Evolutionary conservation across 1,140 invertebrate species (phyloP).

Genomic region (Bombus pyrosoma): DNA sequence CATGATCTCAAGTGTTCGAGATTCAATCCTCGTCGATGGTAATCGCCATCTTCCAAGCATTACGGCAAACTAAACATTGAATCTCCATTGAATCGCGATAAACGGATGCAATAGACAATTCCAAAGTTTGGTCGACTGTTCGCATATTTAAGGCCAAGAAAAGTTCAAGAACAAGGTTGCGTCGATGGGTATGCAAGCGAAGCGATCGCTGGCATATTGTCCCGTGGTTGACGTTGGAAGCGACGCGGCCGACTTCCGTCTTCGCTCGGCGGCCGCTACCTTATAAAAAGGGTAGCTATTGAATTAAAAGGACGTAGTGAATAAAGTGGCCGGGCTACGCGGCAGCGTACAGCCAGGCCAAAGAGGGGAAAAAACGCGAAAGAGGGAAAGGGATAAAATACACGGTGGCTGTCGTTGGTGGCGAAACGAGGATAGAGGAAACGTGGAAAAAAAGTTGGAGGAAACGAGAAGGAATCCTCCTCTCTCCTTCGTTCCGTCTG

Average conservation of each 20-base stretch:
- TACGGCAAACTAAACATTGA: not conserved
- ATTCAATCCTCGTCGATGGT: not conserved
- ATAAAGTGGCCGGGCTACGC: slow-evolving; percentile 54
- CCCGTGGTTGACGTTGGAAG: slow-evolving; percentile 31
- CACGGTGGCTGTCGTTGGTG: not conserved
- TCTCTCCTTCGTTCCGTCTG: slow-evolving; percentile 59
- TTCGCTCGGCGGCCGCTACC: slow-evolving; percentile 42
- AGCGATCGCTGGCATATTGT: slow-evolving; percentile 29
- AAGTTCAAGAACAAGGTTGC: not conserved
- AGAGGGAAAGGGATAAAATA: slow-evolving; percentile 2
- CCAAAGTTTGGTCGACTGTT: not conserved
- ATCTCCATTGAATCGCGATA: not conserved
- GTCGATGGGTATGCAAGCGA: slow-evolving; percentile 5
- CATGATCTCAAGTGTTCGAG: not conserved
- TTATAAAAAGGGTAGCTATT: slow-evolving; percentile 76
- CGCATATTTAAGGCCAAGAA: not conserved
- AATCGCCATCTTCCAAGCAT: not conserved
- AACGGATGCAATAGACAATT: not conserved
- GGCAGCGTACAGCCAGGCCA: not conserved
- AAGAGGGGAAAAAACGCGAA: slow-evolving; percentile 13
- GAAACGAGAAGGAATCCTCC: slow-evolving; percentile 67
- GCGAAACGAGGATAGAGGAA: slow-evolving; percentile 33
- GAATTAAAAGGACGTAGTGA: slow-evolving; percentile 78
- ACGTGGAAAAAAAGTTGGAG: slow-evolving; percentile 44
- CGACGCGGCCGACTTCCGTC: slow-evolving; percentile 57